Percentiles rank a stretch among this genome's conserved stretches.
These are phyloP conservation scores for Ametastegia equiseti DNA, from an alignment of 2,888 invertebrate genomes.

Conservation along the genomic window DNA sequence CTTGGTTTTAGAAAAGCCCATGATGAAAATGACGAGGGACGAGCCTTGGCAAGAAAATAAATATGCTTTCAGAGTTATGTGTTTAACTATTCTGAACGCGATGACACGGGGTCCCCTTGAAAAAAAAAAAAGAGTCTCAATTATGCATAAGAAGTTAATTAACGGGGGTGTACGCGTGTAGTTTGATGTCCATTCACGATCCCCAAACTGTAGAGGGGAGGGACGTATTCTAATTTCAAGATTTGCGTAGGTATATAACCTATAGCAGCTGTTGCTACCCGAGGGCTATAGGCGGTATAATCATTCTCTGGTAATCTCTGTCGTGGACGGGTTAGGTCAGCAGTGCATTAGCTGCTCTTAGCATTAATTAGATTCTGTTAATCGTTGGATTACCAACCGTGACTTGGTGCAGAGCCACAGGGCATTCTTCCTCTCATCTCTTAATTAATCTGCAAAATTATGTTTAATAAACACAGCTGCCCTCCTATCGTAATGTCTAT, in stretches of 20 bases:
- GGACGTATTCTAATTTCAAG: conserved; percentile 12
- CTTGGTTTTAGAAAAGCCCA: too few species aligned
- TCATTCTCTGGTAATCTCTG: conserved; percentile 39
- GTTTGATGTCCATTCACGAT: not conserved
- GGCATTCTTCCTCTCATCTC: not conserved
- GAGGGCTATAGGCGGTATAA: not conserved
- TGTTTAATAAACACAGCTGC: not conserved
- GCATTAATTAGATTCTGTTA: conserved; percentile 32
- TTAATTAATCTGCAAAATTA: not conserved
- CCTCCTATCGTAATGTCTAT: too few species aligned
- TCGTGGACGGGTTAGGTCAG: conserved; percentile 24
- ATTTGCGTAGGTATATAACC: too few species aligned
- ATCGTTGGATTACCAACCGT: conserved; percentile 28
- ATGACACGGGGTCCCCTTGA: too few species aligned
- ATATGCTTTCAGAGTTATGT: too few species aligned
- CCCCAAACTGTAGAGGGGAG: too few species aligned
- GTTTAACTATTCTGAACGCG: too few species aligned
- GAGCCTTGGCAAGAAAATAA: too few species aligned
- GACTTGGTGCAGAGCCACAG: not conserved
- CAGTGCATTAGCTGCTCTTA: conserved; percentile 26
- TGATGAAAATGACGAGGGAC: too few species aligned
- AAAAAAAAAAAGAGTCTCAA: not conserved
- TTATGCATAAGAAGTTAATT: not conserved
- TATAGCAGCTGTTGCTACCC: conserved; percentile 33
- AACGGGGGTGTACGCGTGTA: not conserved